Conservation (phyloP, 2,113 vertebrate species). For the Pseudopipra pipra region DNA sequence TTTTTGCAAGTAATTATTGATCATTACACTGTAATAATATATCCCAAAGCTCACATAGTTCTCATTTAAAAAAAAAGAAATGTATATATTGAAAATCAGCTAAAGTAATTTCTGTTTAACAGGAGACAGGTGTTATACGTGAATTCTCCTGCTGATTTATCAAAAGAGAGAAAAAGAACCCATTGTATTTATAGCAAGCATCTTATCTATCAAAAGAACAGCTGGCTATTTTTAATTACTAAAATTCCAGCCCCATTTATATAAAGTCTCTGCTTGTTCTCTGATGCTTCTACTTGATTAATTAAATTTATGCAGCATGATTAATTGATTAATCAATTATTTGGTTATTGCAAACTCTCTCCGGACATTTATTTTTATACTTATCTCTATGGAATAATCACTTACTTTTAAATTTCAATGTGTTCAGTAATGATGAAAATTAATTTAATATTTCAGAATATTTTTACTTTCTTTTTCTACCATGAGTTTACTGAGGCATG, state of each 20-base stretch:
- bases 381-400: slow-evolving; percentile 15
- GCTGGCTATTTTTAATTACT: slow-evolving; percentile 29
- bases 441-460: neutral
- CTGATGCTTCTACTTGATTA: slow-evolving; percentile 13
- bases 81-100: neutral
- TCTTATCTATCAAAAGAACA: neutral
- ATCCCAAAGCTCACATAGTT: neutral
- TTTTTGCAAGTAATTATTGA: neutral
- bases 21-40: neutral
- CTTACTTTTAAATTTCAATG: neutral
- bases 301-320: slow-evolving; percentile 31
- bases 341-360: neutral
- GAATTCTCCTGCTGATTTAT: neutral
- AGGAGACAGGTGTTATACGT: neutral
- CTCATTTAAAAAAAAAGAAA: neutral
- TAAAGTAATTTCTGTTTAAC: neutral
- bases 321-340: slow-evolving; percentile 57
- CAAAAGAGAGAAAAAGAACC: neutral
- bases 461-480: neutral
- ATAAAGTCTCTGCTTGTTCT: neutral
- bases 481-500: neutral
- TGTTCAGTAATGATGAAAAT: neutral
- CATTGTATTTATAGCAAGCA: neutral
- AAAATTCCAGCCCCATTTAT: neutral
- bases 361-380: neutral